phyloP scores from a whole-genome alignment of 2,888 invertebrate species.

The Melinopterus prodromus region DNA sequence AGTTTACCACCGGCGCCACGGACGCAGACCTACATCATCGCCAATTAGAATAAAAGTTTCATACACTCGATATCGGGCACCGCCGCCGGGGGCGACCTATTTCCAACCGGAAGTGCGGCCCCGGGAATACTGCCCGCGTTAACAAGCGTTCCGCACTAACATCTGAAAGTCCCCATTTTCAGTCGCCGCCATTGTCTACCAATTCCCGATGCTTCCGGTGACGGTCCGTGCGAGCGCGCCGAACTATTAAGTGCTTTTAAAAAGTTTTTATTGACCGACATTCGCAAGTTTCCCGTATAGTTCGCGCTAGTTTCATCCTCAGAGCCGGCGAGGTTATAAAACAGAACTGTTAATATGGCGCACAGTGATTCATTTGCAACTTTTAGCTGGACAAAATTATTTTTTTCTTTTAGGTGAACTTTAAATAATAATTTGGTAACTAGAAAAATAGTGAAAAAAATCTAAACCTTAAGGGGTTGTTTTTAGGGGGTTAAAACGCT shows the following conservation, averaged over 20 bases:
- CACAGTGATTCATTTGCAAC: too few relatives aligned
- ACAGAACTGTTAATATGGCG: not conserved
- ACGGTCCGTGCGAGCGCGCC: not conserved
- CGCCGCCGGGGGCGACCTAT: not conserved
- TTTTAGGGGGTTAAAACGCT: too few relatives aligned
- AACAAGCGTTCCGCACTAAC: not conserved
- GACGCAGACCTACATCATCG: not conserved
- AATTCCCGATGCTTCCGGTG: not conserved
- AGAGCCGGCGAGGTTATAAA: not conserved
- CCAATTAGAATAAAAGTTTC: not conserved
- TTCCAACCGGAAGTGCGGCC: not conserved
- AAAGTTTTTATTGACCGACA: not conserved
- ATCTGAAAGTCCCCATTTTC: not conserved
- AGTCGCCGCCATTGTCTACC: not conserved
- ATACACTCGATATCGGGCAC: not conserved
- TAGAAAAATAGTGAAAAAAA: too few relatives aligned
- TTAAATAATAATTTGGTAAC: too few relatives aligned
- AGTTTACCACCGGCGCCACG: not conserved
- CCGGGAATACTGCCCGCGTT: not conserved
- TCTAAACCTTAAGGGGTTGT: too few relatives aligned
- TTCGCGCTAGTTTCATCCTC: not conserved
- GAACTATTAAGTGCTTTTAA: slow-evolving; percentile 4
- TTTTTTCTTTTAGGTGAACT: too few relatives aligned
- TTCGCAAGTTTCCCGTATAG: not conserved
- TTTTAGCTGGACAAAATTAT: too few relatives aligned